Percentiles rank a stretch among this genome's conserved stretches.
phyloP scores from a whole-genome alignment of 2,797 vertebrate genomes.

The Simalia tracyae region DNA sequence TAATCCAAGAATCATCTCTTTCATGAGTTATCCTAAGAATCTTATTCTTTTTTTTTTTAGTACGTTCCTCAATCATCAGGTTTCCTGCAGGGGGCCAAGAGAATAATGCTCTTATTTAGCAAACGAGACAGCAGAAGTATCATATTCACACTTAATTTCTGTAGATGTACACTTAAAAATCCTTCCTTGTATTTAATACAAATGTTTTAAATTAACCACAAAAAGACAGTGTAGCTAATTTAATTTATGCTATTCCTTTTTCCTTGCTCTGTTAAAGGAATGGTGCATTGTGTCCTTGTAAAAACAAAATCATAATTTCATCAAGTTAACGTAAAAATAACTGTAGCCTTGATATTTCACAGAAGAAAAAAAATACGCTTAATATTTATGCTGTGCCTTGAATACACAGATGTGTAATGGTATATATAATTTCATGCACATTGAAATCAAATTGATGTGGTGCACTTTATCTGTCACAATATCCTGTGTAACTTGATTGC shows the following conservation, averaged over 20 bases:
- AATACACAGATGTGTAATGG: constrained; percentile 74
- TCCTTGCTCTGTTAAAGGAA: constrained; percentile 64
- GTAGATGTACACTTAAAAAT: background rate
- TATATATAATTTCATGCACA: constrained; percentile 76
- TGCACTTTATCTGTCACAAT: constrained; percentile 79
- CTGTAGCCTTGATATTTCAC: constrained; percentile 56
- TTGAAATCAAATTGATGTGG: constrained; percentile 74
- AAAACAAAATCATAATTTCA: constrained; percentile 69
- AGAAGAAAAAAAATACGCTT: constrained; percentile 67
- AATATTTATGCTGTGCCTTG: constrained; percentile 77
- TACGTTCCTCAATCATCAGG: background rate
- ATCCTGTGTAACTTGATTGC: constrained; percentile 79
- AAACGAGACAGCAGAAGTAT: background rate
- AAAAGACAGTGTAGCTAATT: background rate
- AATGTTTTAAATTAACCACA: background rate
- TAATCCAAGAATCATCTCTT: background rate
- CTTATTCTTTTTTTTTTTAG: background rate
- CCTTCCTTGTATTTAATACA: background rate
- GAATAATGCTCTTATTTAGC: background rate
- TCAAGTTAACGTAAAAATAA: constrained; percentile 56
- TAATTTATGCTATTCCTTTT: background rate
- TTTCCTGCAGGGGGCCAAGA: background rate
- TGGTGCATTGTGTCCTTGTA: constrained; percentile 35
- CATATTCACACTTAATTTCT: background rate
- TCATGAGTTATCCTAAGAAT: background rate